Conservation (phyloP, 2,797 vertebrate species). For the Morus bassanus region DNA sequence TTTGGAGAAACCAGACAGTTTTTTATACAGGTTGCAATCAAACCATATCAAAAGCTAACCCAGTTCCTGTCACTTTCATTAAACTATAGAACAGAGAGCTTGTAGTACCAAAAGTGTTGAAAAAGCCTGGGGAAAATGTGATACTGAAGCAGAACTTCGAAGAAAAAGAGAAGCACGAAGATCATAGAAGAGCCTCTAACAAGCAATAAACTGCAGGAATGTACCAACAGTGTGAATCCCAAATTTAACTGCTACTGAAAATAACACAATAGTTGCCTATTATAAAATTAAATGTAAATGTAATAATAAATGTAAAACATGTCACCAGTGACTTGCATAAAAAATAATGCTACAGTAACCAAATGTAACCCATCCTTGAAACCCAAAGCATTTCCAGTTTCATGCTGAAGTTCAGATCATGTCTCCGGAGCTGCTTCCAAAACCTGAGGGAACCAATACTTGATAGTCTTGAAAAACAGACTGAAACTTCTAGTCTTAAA, state of each 20-base stretch:
- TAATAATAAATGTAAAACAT: background rate
- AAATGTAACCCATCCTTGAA: background rate
- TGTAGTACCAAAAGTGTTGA: background rate
- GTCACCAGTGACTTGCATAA: background rate
- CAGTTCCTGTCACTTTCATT: background rate
- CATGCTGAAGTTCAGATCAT: background rate
- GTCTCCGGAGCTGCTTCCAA: background rate
- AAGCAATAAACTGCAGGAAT: background rate
- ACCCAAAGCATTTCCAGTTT: background rate
- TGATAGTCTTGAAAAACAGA: background rate
- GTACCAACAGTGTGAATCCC: background rate
- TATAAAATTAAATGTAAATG: background rate
- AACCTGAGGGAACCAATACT: background rate
- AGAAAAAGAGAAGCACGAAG: background rate
- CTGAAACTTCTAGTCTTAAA: background rate
- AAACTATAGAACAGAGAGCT: background rate
- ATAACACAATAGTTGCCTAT: background rate
- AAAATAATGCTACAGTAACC: background rate
- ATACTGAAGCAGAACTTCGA: background rate
- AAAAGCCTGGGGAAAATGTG: background rate
- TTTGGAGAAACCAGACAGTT: background rate
- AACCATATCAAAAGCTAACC: background rate
- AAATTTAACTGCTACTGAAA: background rate
- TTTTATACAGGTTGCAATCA: background rate
- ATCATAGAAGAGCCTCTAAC: background rate